Conservation (phyloP, 2,797 vertebrate genomes). For the Hapalemur alaotrensis region DNA sequence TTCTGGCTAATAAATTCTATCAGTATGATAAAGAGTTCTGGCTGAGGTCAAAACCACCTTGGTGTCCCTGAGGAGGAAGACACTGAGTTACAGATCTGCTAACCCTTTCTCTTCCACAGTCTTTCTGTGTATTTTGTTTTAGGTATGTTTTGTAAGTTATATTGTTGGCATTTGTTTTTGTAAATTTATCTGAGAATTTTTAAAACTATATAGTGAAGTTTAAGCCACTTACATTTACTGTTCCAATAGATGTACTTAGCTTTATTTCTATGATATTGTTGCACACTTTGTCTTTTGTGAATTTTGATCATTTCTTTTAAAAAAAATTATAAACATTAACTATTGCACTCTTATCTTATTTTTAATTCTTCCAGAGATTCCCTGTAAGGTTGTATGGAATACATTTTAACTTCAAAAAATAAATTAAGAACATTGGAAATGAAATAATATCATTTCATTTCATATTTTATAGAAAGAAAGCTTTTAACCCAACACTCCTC, state of each 20-base stretch:
- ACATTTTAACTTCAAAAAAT: conserved; percentile 22
- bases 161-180: background rate
- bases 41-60: background rate
- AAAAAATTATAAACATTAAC: background rate
- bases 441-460: background rate
- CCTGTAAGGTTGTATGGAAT: background rate
- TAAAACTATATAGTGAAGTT: background rate
- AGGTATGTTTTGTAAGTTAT: background rate
- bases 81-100: background rate
- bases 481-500: background rate
- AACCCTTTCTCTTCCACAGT: background rate
- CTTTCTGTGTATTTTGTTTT: background rate
- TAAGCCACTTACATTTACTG: background rate
- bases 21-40: background rate
- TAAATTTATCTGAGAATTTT: background rate
- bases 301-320: background rate
- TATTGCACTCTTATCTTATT: background rate
- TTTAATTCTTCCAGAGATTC: background rate
- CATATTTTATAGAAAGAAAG: background rate
- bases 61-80: background rate
- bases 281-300: background rate
- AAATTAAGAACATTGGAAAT: background rate
- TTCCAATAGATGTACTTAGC: background rate
- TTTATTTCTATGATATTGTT: conserved; percentile 1
- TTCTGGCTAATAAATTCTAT: background rate